Conservation (phyloP, 2,797 vertebrate species). For the Arctocebus calabarensis region DNA sequence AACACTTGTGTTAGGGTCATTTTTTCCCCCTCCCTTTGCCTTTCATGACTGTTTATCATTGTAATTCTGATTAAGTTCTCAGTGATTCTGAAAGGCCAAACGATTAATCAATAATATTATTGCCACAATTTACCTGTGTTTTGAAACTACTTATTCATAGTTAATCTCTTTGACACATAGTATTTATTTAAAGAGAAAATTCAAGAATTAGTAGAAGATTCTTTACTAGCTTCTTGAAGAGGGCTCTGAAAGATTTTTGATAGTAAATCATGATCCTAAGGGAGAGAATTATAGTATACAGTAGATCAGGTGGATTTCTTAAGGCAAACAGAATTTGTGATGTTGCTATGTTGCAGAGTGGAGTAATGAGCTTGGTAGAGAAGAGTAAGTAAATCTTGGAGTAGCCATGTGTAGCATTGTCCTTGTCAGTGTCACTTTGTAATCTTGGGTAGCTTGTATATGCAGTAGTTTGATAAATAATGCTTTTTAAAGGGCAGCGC, state of each 20-base stretch:
- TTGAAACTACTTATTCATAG: conserved; percentile 8
- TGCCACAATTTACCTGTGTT: neutral
- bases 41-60: neutral
- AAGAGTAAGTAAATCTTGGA: neutral
- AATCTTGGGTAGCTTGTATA: neutral
- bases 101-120: neutral
- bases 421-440: neutral
- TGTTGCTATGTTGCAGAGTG: neutral
- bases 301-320: neutral
- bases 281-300: neutral
- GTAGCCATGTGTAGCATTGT: neutral
- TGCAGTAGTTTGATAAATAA: conserved; percentile 6
- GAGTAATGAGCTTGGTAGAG: neutral
- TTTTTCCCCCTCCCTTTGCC: neutral
- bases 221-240: neutral
- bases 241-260: neutral
- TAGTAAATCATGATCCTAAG: neutral
- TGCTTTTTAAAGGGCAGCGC: too few species aligned
- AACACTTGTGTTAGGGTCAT: neutral
- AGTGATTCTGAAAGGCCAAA: conserved; percentile 27
- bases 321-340: neutral
- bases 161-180: neutral
- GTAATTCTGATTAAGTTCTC: conserved; percentile 13
- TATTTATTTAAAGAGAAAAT: conserved; percentile 30
- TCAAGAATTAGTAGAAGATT: conserved; percentile 1